Evolutionary conservation across 2,888 invertebrate genomes (phyloP).

Genomic region (Prosapia bicincta): DNA sequence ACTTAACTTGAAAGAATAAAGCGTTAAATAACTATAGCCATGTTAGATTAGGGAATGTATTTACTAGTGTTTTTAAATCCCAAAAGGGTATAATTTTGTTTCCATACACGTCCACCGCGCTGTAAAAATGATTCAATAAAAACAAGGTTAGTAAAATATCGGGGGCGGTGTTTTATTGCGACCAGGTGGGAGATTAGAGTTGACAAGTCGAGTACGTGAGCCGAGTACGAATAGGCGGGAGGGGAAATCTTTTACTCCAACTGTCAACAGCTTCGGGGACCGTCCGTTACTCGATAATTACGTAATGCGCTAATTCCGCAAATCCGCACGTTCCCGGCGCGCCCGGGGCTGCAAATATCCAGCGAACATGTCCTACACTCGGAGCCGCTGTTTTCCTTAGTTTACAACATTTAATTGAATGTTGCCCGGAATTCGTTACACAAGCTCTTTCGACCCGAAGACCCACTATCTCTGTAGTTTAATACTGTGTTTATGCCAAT

Average conservation of each 20-base stretch:
- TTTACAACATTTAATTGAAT: too few species aligned
- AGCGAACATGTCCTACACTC: background rate
- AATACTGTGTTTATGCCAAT: too few species aligned
- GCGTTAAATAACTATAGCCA: too few species aligned
- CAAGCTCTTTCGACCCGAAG: too few species aligned
- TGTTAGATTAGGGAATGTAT: too few species aligned
- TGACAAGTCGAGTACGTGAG: background rate
- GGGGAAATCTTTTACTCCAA: background rate
- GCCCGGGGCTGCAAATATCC: background rate
- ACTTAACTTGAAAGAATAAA: too few species aligned
- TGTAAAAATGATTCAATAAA: background rate
- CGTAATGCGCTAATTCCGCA: background rate
- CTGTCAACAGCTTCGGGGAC: background rate
- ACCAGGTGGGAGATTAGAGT: background rate
- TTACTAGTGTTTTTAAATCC: too few species aligned
- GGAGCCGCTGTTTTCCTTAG: background rate
- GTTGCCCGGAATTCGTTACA: too few species aligned
- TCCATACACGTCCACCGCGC: background rate
- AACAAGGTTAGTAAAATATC: background rate
- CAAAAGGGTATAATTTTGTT: too few species aligned
- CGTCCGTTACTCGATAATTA: background rate
- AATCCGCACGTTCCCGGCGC: background rate
- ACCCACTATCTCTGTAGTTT: too few species aligned
- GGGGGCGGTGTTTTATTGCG: background rate
- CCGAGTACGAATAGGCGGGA: background rate